phyloP scores from a whole-genome alignment of 2,113 vertebrate genomes.

The Erythrolamprus reginae region DNA sequence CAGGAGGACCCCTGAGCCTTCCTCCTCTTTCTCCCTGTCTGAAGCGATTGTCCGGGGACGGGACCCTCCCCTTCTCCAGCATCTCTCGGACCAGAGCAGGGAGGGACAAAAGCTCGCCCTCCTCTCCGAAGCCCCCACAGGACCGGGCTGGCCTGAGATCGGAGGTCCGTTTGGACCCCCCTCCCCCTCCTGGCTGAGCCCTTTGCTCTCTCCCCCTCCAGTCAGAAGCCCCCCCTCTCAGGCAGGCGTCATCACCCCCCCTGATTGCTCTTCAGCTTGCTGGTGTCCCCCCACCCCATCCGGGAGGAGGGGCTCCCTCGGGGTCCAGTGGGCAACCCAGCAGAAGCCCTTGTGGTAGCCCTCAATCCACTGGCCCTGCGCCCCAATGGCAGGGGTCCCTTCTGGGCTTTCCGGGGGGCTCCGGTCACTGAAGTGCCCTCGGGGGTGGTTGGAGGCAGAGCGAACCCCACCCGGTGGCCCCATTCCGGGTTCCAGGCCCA shows the following conservation, averaged over 20 bases:
- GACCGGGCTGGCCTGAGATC: background rate
- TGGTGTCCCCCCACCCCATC: background rate
- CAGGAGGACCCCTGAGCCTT: no score
- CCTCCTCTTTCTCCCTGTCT: background rate
- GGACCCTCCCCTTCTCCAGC: background rate
- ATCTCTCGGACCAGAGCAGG: background rate
- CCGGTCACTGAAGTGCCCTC: background rate
- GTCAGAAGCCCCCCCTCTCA: background rate
- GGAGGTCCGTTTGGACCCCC: background rate
- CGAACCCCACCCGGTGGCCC: background rate
- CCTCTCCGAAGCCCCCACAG: background rate
- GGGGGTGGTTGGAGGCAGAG: background rate
- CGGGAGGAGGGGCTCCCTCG: background rate
- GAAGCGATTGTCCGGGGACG: background rate
- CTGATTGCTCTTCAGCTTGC: background rate
- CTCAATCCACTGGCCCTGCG: no score
- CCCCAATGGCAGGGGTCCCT: background rate
- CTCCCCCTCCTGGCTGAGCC: no score
- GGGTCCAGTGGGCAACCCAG: background rate
- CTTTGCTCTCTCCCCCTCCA: background rate
- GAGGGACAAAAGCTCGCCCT: background rate
- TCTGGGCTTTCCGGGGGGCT: background rate
- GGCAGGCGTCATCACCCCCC: background rate
- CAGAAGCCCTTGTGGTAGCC: background rate
- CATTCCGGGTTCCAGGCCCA: background rate